Percentiles rank a stretch among this genome's conserved stretches.
Conservation (phyloP, 2,113 vertebrate genomes). For the Rhombomys opimus region DNA sequence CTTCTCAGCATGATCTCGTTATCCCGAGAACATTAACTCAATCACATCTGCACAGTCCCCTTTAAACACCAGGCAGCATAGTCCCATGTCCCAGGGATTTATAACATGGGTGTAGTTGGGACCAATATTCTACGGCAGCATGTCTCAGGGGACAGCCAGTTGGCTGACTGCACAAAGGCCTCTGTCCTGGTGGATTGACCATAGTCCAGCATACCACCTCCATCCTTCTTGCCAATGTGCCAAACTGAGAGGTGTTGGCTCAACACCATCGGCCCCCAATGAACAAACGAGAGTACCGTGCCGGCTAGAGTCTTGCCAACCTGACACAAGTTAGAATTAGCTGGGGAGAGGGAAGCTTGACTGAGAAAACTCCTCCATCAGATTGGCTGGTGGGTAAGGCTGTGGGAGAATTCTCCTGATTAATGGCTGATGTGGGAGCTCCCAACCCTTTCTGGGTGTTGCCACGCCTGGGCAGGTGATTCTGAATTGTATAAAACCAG, state of each 20-base stretch:
- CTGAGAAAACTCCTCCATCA: neutral
- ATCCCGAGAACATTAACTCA: neutral
- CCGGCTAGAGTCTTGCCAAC: neutral
- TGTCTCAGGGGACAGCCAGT: neutral
- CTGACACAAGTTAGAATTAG: neutral
- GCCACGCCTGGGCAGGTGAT: neutral
- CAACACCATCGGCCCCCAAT: neutral
- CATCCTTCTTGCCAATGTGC: neutral
- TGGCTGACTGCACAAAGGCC: neutral
- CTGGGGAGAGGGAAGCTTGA: neutral
- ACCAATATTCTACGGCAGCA: too few relatives aligned
- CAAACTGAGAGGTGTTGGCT: neutral
- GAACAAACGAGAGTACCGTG: neutral
- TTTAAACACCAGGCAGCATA: neutral
- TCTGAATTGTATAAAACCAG: neutral
- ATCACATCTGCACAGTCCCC: neutral
- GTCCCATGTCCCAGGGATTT: neutral
- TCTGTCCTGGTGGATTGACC: neutral
- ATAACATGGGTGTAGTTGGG: neutral
- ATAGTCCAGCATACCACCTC: neutral
- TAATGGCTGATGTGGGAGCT: neutral
- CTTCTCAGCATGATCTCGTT: neutral
- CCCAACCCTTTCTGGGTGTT: neutral
- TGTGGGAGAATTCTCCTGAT: neutral
- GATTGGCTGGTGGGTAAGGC: neutral